A percentile compares a stretch with the other conserved stretches of the same genome.
Evolutionary conservation across 2,113 vertebrate species (phyloP).

Genomic region (Excalfactoria chinensis): DNA sequence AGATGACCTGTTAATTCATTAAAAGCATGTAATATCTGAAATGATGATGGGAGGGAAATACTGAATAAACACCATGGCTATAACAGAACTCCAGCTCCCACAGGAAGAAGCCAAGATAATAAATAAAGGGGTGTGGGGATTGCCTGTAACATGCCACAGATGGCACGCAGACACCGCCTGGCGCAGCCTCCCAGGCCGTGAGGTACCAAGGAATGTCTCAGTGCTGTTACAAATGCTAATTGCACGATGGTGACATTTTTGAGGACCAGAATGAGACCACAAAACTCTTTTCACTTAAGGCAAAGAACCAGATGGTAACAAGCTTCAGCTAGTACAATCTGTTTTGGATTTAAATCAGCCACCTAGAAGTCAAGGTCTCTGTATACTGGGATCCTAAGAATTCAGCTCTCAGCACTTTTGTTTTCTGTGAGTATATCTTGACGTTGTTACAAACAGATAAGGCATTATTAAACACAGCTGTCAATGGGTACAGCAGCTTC

Average conservation of each 20-base stretch:
- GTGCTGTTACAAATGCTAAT: constrained; percentile 15
- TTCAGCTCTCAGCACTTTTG: background rate
- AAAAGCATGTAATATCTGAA: background rate
- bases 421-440: rapidly evolving
- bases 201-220: constrained; percentile 7
- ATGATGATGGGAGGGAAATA: background rate
- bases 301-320: constrained; percentile 49
- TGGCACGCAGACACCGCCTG: constrained; percentile 37
- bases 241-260: constrained; percentile 42
- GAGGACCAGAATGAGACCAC: constrained; percentile 55
- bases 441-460: background rate
- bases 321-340: constrained; percentile 29
- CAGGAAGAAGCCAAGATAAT: constrained; percentile 9
- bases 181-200: background rate
- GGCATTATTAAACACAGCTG: background rate
- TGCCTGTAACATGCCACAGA: constrained; percentile 24
- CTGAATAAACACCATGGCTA: background rate
- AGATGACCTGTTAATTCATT: background rate
- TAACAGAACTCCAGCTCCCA: background rate
- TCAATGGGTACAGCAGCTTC: background rate
- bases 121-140: constrained; percentile 4
- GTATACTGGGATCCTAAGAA: background rate
- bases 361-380: background rate
- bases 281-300: constrained; percentile 54
- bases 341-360: constrained; percentile 11